Base-by-base conservation (phyloP, 2,888 invertebrate genomes). In the Oxystoma pomonae region DNA sequence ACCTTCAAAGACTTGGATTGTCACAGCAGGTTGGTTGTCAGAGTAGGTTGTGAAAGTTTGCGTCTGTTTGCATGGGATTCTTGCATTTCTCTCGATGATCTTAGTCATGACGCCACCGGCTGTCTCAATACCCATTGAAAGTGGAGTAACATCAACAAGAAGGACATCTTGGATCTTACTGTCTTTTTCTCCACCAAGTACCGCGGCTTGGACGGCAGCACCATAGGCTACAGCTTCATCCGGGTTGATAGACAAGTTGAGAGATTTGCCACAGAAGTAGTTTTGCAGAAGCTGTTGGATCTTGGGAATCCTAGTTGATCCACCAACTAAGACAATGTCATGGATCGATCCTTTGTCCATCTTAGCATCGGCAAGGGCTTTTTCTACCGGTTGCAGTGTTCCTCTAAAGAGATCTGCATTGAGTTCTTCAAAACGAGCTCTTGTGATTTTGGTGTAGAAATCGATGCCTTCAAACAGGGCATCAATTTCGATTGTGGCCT, bases 171-270 rank as follows among this genome's bases (percentile, higher is more conserved):
- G 84, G 16, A 89, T 85, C 20, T 74, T 73, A 19, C 81, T 80
- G 20, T 83, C 84, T 64, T 83, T 81, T 74, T 86, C 85, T 55
- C 87, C 87, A 16, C 81, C 76, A 62, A 87, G 77, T 66, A 87
- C 86, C 64, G 86, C 86, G 5, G 86, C 86, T 74, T 87, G 87
- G 1, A 88, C 85, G 64, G 87, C 86, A 18, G 87, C 87, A 7
- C 87, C 87, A 71, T 88, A 89, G 1, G 88, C 88, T 7, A 88
- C 87, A 16, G 88, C 88, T 73, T 88, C 87, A 73, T 88, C 90
- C 1, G 90, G 90, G 75, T 90, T 90, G 74, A 90, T 89, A 19
- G 85, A 84, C 72, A 87, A 87, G 80, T 89, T 90, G 68, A 90
- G 78, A 66, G 87, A 82, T 74, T 84, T 85, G 0, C 84, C 85